Evolutionary conservation across 2,113 vertebrate species (phyloP), one percentile per base, ranked within the genome.

Genomic region (Amazona vittata): DNA sequence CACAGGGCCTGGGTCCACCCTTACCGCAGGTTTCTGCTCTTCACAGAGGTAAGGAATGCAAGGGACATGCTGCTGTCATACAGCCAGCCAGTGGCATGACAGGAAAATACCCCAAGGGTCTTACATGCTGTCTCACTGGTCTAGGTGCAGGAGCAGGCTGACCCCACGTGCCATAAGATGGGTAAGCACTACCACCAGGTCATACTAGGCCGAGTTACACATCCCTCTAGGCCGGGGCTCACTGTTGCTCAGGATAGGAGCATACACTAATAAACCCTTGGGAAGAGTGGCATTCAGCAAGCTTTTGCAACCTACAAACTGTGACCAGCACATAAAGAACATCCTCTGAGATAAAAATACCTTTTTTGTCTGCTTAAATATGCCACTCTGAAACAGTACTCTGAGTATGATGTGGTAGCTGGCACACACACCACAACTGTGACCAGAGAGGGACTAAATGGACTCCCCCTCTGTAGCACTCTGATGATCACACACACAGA

Each of bases 391-490:
- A 81, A 26, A 46, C 39, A 46, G 55, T 19, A 75, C 43, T 25
- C 33, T 0, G 1, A 28, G 49, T 9, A 4, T 8, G 24, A 41
- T 11, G 81, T 12, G 37, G 53, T 31, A 57, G 53, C 53, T 73
- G 35, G 18, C 0, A 0, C 52, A 62, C 59, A 21, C 2, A 1
- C 26, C 8, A 1, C 0, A 12, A 19, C 73, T 3, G 1, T 8
- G 12, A 29, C 35, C 50, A 28, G 33, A 52, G 31, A 44, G 10
- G 89, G 9, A 15, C 39, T 12, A 10, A 59, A 28, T 5, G 64
- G 33, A 11, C 20, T 35, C 53, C 50, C 53, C 50, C 60, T 75
- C 39, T 7, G 47, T 17, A 39, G 78, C 50, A 9, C 8, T 81
- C n/a, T 29, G 47, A 33, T 15, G 46, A 28, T 35, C 49, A 52